These are phyloP conservation scores for Seira sanloemensis DNA, from an alignment of 2,888 invertebrate species.

Conservation along the genomic window DNA sequence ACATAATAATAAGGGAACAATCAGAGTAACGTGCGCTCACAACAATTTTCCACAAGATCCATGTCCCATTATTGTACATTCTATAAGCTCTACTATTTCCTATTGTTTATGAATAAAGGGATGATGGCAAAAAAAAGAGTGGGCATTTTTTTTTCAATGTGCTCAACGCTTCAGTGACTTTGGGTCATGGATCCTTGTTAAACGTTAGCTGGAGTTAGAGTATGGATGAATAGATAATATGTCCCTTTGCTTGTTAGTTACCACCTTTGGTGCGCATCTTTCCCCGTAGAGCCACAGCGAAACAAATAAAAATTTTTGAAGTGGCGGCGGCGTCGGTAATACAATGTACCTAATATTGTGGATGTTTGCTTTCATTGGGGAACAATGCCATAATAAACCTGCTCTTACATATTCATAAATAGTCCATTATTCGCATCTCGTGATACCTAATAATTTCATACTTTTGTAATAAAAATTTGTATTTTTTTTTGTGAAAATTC, in stretches of 20 bases:
- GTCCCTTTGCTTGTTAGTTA: conserved; percentile 54
- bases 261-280: conserved; percentile 50
- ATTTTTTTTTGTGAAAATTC: no score
- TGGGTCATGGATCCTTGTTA: conserved; percentile 55
- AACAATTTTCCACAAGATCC: background rate
- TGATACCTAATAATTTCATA: no score
- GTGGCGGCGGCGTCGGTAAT: background rate
- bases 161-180: conserved; percentile 57
- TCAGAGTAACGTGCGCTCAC: background rate
- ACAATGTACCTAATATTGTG: background rate
- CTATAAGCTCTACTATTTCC: no score
- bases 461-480: no score
- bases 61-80: background rate
- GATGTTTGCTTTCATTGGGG: background rate
- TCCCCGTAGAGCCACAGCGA: background rate
- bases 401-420: background rate
- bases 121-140: no score
- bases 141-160: background rate
- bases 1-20: conserved; percentile 4
- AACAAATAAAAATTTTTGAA: background rate
- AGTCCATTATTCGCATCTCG: background rate
- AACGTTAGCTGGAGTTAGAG: background rate
- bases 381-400: background rate
- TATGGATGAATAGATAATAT: background rate
- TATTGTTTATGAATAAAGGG: background rate